These are phyloP conservation scores for Caenorhabditis elegans DNA, from an alignment of 1,140 invertebrate genomes.

Conservation along the genomic window DNA sequence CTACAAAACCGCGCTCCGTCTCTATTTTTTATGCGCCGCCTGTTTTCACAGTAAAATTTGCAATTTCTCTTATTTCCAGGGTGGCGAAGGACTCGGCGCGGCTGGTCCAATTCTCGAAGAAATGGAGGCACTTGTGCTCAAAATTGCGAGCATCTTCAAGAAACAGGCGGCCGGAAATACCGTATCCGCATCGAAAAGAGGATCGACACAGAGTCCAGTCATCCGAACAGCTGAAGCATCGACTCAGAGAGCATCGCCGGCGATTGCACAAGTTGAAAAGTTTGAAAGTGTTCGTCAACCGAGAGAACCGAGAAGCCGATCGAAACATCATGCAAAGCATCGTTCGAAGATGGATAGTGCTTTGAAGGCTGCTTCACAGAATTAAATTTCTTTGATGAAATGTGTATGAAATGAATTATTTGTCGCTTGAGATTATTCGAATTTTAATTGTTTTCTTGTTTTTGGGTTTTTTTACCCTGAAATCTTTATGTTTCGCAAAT, in stretches of 20 bases:
- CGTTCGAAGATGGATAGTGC: conserved; percentile 22
- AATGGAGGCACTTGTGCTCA: background rate
- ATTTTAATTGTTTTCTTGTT: too few relatives aligned
- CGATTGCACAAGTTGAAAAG: background rate
- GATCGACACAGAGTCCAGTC: too few relatives aligned
- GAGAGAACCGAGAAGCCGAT: background rate
- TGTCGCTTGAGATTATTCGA: too few relatives aligned
- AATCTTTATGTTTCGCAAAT: too few relatives aligned
- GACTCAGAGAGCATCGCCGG: background rate
- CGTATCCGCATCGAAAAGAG: background rate
- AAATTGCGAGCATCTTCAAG: conserved; percentile 1
- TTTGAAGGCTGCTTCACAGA: background rate
- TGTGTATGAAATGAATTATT: too few relatives aligned
- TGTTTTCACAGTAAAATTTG: too few relatives aligned
- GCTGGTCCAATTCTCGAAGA: conserved; percentile 4
- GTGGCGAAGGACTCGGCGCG: background rate
- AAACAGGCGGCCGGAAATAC: background rate
- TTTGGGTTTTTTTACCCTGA: too few relatives aligned
- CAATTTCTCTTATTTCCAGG: background rate
- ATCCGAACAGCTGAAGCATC: background rate
- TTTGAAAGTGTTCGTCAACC: conserved; percentile 16
- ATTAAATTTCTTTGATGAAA: background rate
- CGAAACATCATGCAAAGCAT: background rate
- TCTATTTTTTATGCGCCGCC: too few relatives aligned
- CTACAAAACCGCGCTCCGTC: too few relatives aligned